Evolutionary conservation across 2,113 vertebrate genomes (phyloP).

Genomic region (Megalops atlanticus): DNA sequence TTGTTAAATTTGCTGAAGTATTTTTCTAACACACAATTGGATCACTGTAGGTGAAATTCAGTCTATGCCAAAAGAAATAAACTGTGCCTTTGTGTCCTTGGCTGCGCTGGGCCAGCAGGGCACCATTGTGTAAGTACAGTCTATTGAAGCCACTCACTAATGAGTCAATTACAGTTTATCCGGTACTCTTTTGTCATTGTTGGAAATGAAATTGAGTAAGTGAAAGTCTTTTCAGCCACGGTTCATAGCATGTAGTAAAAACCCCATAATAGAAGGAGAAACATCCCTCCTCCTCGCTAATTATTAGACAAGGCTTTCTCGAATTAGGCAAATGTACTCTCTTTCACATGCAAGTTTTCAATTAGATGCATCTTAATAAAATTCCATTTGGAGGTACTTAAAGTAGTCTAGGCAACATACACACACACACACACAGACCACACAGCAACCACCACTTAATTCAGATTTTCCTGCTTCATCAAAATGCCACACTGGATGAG

Average conservation of each 20-base stretch:
- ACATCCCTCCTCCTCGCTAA: slow-evolving; percentile 36
- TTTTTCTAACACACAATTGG: slow-evolving; percentile 59
- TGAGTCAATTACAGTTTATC: slow-evolving; percentile 60
- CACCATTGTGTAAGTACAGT: slow-evolving; percentile 49
- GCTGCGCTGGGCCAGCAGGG: slow-evolving; percentile 59
- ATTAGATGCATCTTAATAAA: slow-evolving; percentile 47
- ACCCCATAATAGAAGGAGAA: slow-evolving; percentile 42
- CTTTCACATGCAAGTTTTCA: slow-evolving; percentile 53
- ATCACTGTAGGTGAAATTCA: slow-evolving; percentile 41
- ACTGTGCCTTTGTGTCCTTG: slow-evolving; percentile 35
- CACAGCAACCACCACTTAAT: no score
- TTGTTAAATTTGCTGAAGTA: slow-evolving; percentile 21
- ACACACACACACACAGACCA: slow-evolving; percentile 20
- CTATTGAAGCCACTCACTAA: slow-evolving; percentile 42
- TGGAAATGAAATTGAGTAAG: slow-evolving; percentile 54
- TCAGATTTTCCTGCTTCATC: background rate
- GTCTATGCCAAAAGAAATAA: slow-evolving; percentile 38
- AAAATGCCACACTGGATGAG: background rate
- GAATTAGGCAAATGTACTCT: slow-evolving; percentile 44
- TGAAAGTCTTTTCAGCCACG: slow-evolving; percentile 43
- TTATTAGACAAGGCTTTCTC: slow-evolving; percentile 20
- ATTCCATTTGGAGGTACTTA: slow-evolving; percentile 39
- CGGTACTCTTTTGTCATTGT: slow-evolving; percentile 48
- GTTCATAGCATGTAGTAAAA: slow-evolving; percentile 52
- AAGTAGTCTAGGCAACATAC: slow-evolving; percentile 35